Evolutionary conservation across 2,113 vertebrate species (phyloP).

Genomic region (Siphamia tubifer): DNA sequence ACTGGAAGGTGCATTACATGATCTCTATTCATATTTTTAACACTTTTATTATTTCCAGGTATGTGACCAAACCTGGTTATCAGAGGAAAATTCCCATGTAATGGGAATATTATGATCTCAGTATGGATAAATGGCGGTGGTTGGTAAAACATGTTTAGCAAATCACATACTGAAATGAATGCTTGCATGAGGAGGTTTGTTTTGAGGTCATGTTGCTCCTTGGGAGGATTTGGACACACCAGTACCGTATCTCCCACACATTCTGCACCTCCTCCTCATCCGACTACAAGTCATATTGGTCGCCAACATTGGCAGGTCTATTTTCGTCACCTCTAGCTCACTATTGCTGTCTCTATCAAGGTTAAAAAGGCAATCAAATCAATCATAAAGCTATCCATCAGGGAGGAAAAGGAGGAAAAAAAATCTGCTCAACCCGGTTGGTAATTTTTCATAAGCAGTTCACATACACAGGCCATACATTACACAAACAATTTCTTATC

Average conservation of each 20-base stretch:
- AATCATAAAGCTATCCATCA: slow-evolving; percentile 67
- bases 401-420: slow-evolving; percentile 18
- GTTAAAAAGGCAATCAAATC: slow-evolving; percentile 78
- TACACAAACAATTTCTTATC: slow-evolving; percentile 68
- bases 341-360: slow-evolving; percentile 61
- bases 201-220: slow-evolving; percentile 22
- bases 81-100: slow-evolving; percentile 15
- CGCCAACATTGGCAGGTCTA: slow-evolving; percentile 36
- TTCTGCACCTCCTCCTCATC: not conserved
- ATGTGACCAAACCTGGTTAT: slow-evolving; percentile 17
- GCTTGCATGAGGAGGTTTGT: not conserved
- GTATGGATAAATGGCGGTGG: not conserved
- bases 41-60: slow-evolving; percentile 7
- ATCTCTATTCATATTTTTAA: not conserved
- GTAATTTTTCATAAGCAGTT: slow-evolving; percentile 57
- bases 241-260: not conserved
- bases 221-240: slow-evolving; percentile 8
- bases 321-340: slow-evolving; percentile 29
- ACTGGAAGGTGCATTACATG: not conserved
- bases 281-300: slow-evolving; percentile 19
- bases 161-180: slow-evolving; percentile 7
- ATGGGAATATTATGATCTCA: not conserved
- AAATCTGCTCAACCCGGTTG: slow-evolving; percentile 23
- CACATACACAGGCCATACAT: slow-evolving; percentile 46
- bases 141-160: not conserved